Evolutionary conservation across 2,113 vertebrate genomes (phyloP), one percentile per base, ranked within the genome.

Genomic region (Pholis gunnellus): DNA sequence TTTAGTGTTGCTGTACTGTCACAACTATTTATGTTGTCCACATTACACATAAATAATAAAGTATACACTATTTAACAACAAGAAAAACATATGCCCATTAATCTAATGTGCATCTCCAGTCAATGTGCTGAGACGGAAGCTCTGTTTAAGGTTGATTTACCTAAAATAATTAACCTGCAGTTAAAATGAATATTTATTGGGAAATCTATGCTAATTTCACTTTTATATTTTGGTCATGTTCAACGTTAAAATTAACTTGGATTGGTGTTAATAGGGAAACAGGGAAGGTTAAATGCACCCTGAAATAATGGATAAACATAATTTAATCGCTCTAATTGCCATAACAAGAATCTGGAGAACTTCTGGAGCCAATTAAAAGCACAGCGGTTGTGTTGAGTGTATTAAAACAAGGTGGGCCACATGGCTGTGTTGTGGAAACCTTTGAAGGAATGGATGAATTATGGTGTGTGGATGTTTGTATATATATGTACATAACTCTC

Each of bases 171-270:
- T 31, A 63, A 42, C 70, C 36, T 20, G 52, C 52, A 27, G 22
- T n/a, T 57, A 57, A 57, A 70, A 56, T 25, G 4, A 22, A 56
- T 71, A 38, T 38, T 56, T 25, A 7, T 25, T 11, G 56, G 29
- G 25, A 46, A 31, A 73, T 22, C 2, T 59, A 59, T 72, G 70
- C 54, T 60, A 44, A 60, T 60, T 44, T 22, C 25, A 22, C 2
- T 42, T 29, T 73, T 29, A 50, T 20, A 40, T 59, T 72, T 72
- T 18, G 13, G n/a, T 59, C 54, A 38, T 54, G 68, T 54, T n/a
- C n/a, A 27, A 72, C 42, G 2, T 40, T 72, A 5, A 72, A 72
- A 20, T 11, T 0, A n/a, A 63, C 63, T 11, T 48, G 57, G 27
- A 63, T 27, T 18, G 14, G 59, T 64, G 59, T 64, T 64, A 64